Evolutionary conservation across 2,113 vertebrate genomes (phyloP).

Genomic region (Promerops cafer): DNA sequence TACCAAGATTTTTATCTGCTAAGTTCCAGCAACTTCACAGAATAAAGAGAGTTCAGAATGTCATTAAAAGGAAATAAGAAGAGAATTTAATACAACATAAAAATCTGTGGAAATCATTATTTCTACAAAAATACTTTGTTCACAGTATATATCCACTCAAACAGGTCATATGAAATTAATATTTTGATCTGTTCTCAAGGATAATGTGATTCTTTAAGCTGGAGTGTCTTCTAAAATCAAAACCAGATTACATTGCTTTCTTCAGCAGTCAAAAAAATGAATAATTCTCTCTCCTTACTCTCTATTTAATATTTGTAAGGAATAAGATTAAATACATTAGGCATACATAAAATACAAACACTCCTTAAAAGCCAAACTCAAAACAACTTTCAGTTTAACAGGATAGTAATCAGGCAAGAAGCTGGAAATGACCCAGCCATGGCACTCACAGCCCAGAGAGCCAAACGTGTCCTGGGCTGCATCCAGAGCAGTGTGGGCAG

Average conservation of each 20-base stretch:
- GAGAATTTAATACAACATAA: neutral
- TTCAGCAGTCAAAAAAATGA: neutral
- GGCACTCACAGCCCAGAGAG: fast-evolving
- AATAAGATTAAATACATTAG: neutral
- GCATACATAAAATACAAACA: neutral
- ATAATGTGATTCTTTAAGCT: neutral
- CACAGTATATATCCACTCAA: neutral
- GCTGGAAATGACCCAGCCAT: no score
- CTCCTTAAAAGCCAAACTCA: neutral
- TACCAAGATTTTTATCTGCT: neutral
- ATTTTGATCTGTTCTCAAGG: neutral
- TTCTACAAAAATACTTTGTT: neutral
- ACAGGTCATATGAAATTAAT: neutral
- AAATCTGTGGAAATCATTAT: neutral
- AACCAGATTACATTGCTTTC: neutral
- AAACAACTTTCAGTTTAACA: neutral
- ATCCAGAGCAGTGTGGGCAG: neutral
- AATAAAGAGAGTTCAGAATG: neutral
- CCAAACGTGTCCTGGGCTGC: neutral
- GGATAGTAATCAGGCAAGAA: neutral
- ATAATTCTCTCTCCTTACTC: neutral
- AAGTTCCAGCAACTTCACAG: neutral
- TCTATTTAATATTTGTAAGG: neutral
- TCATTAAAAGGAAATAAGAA: neutral
- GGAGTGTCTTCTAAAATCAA: neutral